A percentile compares a stretch with the other conserved stretches of the same genome.
phyloP scores from a whole-genome alignment of 2,113 vertebrate species.

The Sebastes schlegelii region DNA sequence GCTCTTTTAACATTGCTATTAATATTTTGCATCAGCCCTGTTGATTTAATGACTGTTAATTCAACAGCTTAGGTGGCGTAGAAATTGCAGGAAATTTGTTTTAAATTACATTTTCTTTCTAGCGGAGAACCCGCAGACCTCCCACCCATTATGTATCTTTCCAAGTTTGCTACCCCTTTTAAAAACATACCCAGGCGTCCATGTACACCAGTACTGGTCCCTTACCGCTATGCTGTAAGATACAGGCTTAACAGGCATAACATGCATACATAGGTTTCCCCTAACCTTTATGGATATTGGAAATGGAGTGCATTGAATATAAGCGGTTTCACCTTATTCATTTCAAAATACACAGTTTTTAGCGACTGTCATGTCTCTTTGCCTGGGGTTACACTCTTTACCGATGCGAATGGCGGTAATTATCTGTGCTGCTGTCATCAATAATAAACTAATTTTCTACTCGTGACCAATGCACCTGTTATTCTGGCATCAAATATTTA shows the following conservation, averaged over 20 bases:
- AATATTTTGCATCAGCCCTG: no score
- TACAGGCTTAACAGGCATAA: neutral
- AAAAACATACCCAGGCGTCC: no score
- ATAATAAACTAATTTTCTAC: neutral
- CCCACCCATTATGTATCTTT: no score
- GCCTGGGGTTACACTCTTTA: neutral
- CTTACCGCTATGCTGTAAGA: neutral
- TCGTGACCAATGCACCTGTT: neutral
- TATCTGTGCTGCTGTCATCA: neutral
- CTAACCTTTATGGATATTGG: neutral
- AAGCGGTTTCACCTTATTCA: neutral
- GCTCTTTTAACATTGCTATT: no score
- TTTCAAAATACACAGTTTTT: neutral
- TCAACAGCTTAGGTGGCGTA: no score
- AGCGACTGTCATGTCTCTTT: neutral
- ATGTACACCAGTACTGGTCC: neutral
- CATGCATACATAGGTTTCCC: neutral
- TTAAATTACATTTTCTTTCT: no score
- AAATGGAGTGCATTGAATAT: neutral
- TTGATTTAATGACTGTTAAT: no score
- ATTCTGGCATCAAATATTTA: neutral
- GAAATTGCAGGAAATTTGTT: no score
- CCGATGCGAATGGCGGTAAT: neutral
- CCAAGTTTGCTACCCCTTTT: no score
- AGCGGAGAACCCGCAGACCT: no score